Evolutionary conservation across 2,888 invertebrate genomes (phyloP).

Genomic region (Meiosimyza platycephala): DNA sequence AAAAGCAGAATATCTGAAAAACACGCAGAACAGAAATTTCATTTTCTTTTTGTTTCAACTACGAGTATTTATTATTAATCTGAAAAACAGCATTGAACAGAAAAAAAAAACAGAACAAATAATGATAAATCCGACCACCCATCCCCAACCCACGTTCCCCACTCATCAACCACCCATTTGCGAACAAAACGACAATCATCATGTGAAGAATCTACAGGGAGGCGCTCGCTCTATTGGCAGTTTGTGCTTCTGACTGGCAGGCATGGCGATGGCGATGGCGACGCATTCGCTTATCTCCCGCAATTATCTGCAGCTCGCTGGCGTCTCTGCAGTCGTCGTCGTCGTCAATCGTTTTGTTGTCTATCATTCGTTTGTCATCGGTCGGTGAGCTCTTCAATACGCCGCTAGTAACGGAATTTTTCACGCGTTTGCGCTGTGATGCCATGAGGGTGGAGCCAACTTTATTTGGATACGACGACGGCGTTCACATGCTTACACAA

Average conservation of each 20-base stretch:
- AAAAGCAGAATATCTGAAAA: conserved; percentile 13
- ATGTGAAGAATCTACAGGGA: conserved; percentile 14
- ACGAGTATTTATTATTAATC: conserved; percentile 40
- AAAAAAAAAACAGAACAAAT: conserved; percentile 3
- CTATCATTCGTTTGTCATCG: conserved; percentile 64
- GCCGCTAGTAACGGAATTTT: conserved; percentile 25
- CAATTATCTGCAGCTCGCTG: conserved; percentile 60
- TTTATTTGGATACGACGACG: not conserved
- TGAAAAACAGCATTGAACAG: conserved; percentile 18
- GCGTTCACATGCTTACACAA: not conserved
- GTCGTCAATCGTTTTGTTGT: conserved; percentile 48
- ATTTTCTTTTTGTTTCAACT: conserved; percentile 2
- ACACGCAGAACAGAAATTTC: conserved; percentile 31
- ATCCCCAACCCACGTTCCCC: conserved; percentile 10
- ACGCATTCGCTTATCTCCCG: conserved; percentile 62
- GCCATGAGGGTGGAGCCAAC: conserved; percentile 40
- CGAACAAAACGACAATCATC: not conserved
- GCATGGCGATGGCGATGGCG: conserved; percentile 53
- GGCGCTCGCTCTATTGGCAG: conserved; percentile 26
- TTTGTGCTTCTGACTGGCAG: conserved; percentile 61
- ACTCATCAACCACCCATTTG: not conserved
- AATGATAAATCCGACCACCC: conserved; percentile 24
- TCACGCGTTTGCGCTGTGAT: conserved; percentile 43
- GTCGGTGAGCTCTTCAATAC: conserved; percentile 17
- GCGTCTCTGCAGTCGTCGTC: conserved; percentile 28